Evolutionary conservation across 1,140 invertebrate species (phyloP), one percentile per base, ranked within the genome.

Genomic region (Tribolium castaneum): DNA sequence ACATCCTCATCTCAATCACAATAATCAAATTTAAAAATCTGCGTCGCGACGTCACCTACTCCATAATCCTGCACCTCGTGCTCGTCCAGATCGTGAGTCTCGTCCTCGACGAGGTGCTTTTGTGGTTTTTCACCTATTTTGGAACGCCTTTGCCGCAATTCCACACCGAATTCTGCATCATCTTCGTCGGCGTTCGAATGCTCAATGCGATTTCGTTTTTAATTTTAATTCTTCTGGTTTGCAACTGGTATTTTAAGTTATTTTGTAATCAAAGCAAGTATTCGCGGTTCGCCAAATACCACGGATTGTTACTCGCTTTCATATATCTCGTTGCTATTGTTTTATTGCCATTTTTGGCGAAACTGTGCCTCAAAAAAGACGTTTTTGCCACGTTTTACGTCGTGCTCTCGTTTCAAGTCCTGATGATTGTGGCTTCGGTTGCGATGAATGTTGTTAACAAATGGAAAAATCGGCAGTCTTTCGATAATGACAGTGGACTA

Each of bases 11-110:
- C 13, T 70, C 70, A 14, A 70, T 77, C 25, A 75, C 75, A 6
- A 80, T 80, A n/a, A n/a, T 78, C n/a, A 80, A 77, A 56, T 78
- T 77, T 19, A 73, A 62, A 35, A 66, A 75, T 34, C 22, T 80
- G 2, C 52, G 78, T 6, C 6, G 25, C 6, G 50, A 75, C 30
- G 77, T 70, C n/a, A 71, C 70, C 1, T 77, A 78, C 19, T 70
- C 52, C 0, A 80, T 78, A 16, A 19, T 80, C 19, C 25, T 80
- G 0, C 49, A 80, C 16, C 66, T 76, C 35, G 49, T 71, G 14
- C 34, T 80, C 6, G n/a, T 77, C 6, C 72, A 80, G 34, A 39
- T 59, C n/a, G 19, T 75, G 6, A 75, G 73, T 13, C 45, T 75
- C 50, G 6, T 78, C 13, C 19, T 66, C 10, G 59, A 66, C 12